phyloP scores from a whole-genome alignment of 2,113 vertebrate genomes.

The Blennius ocellaris region DNA sequence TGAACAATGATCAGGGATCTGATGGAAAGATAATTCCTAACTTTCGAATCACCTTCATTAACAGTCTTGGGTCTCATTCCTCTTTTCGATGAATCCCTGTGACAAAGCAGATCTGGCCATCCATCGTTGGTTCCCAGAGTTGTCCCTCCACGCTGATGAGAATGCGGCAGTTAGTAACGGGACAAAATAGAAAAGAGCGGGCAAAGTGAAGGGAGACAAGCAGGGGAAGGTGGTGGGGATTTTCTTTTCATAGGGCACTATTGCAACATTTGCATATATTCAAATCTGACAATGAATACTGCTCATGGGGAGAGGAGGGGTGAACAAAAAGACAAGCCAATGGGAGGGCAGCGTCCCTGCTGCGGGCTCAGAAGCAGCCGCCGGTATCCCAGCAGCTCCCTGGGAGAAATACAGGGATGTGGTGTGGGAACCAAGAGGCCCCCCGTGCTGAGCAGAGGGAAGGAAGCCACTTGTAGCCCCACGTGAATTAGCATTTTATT shows the following conservation, averaged over 20 bases:
- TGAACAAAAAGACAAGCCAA: slow-evolving; percentile 73
- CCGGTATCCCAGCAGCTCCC: slow-evolving; percentile 69
- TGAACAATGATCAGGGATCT: neutral
- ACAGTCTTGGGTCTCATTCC: slow-evolving; percentile 55
- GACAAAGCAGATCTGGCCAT: slow-evolving; percentile 68
- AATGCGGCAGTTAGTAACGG: slow-evolving; percentile 44
- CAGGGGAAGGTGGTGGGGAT: slow-evolving; percentile 34
- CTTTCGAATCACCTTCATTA: slow-evolving; percentile 36
- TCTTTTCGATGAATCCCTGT: slow-evolving; percentile 60
- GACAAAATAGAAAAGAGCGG: slow-evolving; percentile 61
- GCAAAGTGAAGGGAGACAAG: slow-evolving; percentile 60
- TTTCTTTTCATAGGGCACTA: slow-evolving; percentile 65
- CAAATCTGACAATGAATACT: slow-evolving; percentile 77
- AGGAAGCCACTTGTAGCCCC: slow-evolving; percentile 74
- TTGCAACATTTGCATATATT: slow-evolving; percentile 84
- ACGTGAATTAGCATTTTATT: slow-evolving; percentile 80
- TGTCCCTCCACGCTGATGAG: slow-evolving; percentile 37
- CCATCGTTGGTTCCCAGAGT: slow-evolving; percentile 68
- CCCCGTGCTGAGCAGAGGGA: slow-evolving; percentile 58
- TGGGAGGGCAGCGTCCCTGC: slow-evolving; percentile 63
- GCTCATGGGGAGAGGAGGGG: slow-evolving; percentile 43
- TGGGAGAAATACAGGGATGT: slow-evolving; percentile 70
- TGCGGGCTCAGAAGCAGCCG: slow-evolving; percentile 57
- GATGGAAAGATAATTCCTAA: neutral
- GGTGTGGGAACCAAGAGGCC: slow-evolving; percentile 83